Base-by-base conservation (phyloP, 2,888 invertebrate species). In the Gortyna flavago region DNA sequence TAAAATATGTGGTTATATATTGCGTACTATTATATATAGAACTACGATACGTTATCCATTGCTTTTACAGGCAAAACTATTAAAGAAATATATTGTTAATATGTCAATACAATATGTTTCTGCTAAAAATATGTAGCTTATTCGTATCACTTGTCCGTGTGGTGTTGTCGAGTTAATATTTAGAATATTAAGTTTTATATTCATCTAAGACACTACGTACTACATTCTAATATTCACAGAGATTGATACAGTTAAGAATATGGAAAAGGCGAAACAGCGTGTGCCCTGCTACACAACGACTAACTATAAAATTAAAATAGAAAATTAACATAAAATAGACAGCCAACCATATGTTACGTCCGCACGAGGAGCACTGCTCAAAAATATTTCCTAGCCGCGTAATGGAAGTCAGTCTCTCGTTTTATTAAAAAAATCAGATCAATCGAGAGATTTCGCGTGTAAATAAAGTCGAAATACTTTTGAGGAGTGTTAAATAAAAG, bases 151-250 rank as follows among this genome's bases (percentile, higher is more conserved):
- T 96, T 94, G 91, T 94, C 93, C 92, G 93, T 94, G 94, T 96
- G 96, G 96, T 96, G 96, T 96, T 95, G 95, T 92, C 93, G 92
- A 93, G 92, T 95, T 94, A 92, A 95, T 96, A 95, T 96, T 96
- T 96, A 96, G 96, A 96, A 96, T 96, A 95, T 96, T 94, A 93
- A 92, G 91, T 93, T 94, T 93, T 94, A 94, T 94, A 84, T 83
- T 88, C 83, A 95, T 93, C 96, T 96, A 96, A 96, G 94, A 95
- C 96, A 96, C 96, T 96, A 96, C 96, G 77, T 90, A 90, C 96
- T 96, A 96, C 96, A 87, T 90, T 91, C 95, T 96, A 96, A 92
- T 96, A 96, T 96, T 96, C 96, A 96, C 96, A 96, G 95, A 95
- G 94, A 95, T 94, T 93, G 95, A 95, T 95, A 95, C 93, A 94